Conservation (phyloP, 2,888 invertebrate species). For the Lasioglossum malachurum region DNA sequence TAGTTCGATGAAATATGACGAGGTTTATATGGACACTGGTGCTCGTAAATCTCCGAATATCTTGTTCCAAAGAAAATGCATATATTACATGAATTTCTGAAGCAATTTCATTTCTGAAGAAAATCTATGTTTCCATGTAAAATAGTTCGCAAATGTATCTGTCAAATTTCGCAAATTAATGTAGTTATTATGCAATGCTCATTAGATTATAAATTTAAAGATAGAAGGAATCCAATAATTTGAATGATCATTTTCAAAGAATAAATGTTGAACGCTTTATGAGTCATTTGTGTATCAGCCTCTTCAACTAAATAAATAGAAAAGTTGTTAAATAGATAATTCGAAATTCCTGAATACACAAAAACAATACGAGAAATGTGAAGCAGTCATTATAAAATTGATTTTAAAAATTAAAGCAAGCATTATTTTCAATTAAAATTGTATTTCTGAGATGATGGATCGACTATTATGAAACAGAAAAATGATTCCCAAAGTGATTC, state of each 20-base stretch:
- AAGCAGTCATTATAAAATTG: background rate
- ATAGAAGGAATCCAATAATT: no score
- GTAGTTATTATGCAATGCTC: background rate
- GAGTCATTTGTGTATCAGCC: background rate
- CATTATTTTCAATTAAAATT: no score
- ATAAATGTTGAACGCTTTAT: no score
- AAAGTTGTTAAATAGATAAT: background rate
- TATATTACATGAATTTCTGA: background rate
- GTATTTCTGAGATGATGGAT: no score
- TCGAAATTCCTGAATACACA: background rate
- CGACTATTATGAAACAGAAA: no score
- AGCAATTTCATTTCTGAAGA: background rate
- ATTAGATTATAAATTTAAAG: background rate
- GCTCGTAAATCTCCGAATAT: background rate
- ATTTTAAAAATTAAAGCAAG: background rate
- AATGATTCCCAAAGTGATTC: no score
- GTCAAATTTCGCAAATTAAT: no score
- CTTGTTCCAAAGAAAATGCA: background rate
- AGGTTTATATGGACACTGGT: background rate
- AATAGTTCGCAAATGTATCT: no score
- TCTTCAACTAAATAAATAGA: background rate
- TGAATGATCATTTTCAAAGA: no score
- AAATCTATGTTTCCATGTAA: no score
- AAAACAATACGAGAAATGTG: no score
- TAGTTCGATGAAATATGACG: background rate